Evolutionary conservation across 2,113 vertebrate species (phyloP), one percentile per base, ranked within the genome.

Genomic region (Myxocyprinus asiaticus): DNA sequence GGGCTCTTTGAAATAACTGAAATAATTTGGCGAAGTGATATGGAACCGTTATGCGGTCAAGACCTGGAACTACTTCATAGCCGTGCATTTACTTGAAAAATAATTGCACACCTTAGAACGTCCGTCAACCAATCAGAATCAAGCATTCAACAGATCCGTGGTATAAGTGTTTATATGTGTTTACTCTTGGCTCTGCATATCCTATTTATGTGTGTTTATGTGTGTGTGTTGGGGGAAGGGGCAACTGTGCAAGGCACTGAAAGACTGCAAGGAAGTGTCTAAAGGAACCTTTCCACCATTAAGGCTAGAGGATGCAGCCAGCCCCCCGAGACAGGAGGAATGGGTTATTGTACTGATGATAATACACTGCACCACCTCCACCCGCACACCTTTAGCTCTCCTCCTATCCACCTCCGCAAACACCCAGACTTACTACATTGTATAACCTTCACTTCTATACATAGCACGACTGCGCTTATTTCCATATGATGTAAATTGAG

Each of bases 211-310:
- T n/a, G 55, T 79, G 48, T 59, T 8, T 66, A 10, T 64, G 33
- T 70, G 63, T 81, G 15, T 67, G 56, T 69, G 48, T 45, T 65
- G 59, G 77, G 69, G 71, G 75, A 61, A 53, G 50, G 64, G n/a
- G 67, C 3, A 0, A 48, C 33, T 61, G 50, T 47, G 6, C 12
- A 4, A 70, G 67, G 66, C 44, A 75, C 9, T 15, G 17, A 61
- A 45, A 77, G 56, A 50, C 48, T 68, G 73, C 48, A 56, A 33
- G 66, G 22, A 67, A 55, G 44, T 55, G 65, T 65, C 59, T 82
- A 81, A 70, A 68, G 76, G 80, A 79, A 77, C 62, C 81, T 73
- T 10, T 9, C 70, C 47, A 82, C 75, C 67, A 85, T 85, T 83
- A 84, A 73, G 62, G 73, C 67, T 65, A 45, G 10, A 76, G 76